A percentile compares a stretch with the other conserved stretches of the same genome.
phyloP scores from a whole-genome alignment of 2,888 invertebrate genomes.

The Conops quadrifasciatus region DNA sequence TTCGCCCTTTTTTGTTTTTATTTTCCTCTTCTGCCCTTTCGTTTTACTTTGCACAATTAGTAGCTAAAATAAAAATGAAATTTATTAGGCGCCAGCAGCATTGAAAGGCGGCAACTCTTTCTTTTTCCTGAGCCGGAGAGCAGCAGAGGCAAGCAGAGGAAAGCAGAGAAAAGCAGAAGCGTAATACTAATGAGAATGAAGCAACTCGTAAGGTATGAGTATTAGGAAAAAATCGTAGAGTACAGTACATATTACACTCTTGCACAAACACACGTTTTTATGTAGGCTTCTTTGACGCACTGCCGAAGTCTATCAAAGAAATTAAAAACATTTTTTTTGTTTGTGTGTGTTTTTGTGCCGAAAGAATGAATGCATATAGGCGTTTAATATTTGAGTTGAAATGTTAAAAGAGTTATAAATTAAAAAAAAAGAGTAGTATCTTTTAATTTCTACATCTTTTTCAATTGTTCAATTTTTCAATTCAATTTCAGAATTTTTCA shows the following conservation, averaged over 20 bases:
- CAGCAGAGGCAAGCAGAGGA: neutral
- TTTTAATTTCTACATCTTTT: no score
- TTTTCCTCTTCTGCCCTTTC: no score
- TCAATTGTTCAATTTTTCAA: no score
- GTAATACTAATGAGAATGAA: constrained; percentile 24
- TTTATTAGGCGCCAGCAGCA: constrained; percentile 40
- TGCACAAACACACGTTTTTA: neutral
- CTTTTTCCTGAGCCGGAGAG: neutral
- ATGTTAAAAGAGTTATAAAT: no score
- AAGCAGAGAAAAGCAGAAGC: neutral
- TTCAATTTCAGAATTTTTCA: no score
- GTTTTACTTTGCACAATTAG: constrained; percentile 27
- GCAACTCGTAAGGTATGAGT: neutral
- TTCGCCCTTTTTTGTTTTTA: neutral
- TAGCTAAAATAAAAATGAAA: constrained; percentile 36
- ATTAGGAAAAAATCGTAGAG: neutral
- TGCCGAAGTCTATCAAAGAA: no score
- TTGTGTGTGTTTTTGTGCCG: neutral
- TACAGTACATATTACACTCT: no score
- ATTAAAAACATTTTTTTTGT: neutral
- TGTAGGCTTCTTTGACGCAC: neutral
- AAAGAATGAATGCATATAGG: neutral
- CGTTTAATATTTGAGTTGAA: neutral
- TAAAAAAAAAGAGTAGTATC: no score
- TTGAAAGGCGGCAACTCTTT: constrained; percentile 3